Evolutionary conservation across 2,113 vertebrate genomes (phyloP), one percentile per base, ranked within the genome.

Genomic region (Colossoma macropomum): DNA sequence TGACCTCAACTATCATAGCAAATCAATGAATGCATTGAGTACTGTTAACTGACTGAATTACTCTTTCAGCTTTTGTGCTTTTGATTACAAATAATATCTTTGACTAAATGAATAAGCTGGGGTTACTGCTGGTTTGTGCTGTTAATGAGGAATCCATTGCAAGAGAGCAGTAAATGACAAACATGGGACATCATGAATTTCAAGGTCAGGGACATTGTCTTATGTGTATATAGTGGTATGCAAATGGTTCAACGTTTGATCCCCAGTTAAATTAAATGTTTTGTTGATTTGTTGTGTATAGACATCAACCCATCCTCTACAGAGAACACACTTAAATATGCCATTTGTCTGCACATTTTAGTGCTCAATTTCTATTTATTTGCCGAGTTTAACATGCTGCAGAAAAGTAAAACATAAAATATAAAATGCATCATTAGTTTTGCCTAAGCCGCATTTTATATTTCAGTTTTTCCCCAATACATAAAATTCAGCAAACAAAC

Each of bases 21-120:
- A 77, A 77, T 77, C 45, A 66, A 23, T 81, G n/a, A 45, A 15
- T 73, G 52, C n/a, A 59, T 65, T 73, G 68, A 85, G 77, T n/a
- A 54, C 38, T 21, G 34, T 19, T 7, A 32, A 41, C 65, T 75
- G 60, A 13, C 13, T 54, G 41, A 74, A 85, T 82, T 23, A 79
- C 52, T 79, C 62, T 50, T 27, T 75, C 69, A 69, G 56, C 52
- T 30, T 76, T 70, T 66, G 21, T 50, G 27, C 50, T 59, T 23
- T 59, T 15, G 52, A 70, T 75, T 68, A 82, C 66, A 17, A 63
- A 68, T 45, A 76, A 75, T 34, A 48, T 27, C 30, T 66, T 71
- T 19, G 60, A 62, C 30, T 66, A 30, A 82, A 52, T 65, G 56
- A 48, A 34, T 17, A 0, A 48, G 27, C 28, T 32, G 71, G 7